A percentile compares a stretch with the other conserved stretches of the same genome.
Evolutionary conservation across 1,140 invertebrate genomes (phyloP).

Genomic region (Hetaerina americana): DNA sequence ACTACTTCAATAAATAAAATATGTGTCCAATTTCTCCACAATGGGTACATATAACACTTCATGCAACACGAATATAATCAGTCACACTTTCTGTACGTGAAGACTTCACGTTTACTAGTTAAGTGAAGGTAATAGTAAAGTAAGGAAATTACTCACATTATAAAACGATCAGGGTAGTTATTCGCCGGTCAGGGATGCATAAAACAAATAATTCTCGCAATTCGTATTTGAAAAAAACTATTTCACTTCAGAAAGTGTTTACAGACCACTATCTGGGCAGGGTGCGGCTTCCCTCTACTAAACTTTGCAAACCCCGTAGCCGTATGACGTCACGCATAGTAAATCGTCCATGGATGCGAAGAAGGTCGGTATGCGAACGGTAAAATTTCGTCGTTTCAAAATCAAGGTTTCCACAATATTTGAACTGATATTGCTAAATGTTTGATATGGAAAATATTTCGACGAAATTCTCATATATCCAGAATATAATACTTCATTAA

Average conservation of each 20-base stretch:
- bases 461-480: too few relatives aligned
- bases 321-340: slow-evolving; percentile 17
- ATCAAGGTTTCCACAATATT: too few relatives aligned
- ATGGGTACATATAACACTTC: not conserved
- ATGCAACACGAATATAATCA: not conserved
- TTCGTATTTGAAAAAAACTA: slow-evolving; percentile 8
- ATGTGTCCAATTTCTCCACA: not conserved
- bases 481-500: too few relatives aligned
- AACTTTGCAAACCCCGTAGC: slow-evolving; percentile 21
- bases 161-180: slow-evolving; percentile 10
- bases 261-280: slow-evolving; percentile 16
- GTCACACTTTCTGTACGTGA: not conserved
- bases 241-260: slow-evolving; percentile 12
- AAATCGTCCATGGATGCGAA: slow-evolving; percentile 7
- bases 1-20: not conserved
- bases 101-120: too few relatives aligned
- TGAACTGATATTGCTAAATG: too few relatives aligned
- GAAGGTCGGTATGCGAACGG: not conserved
- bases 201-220: slow-evolving; percentile 13
- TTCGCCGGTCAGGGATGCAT: slow-evolving; percentile 17
- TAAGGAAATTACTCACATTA: slow-evolving; percentile 16
- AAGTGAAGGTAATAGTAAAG: too few relatives aligned
- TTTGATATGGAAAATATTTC: too few relatives aligned
- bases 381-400: too few relatives aligned
- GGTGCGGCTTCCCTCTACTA: slow-evolving; percentile 22